Evolutionary conservation across 2,888 invertebrate species (phyloP).

Genomic region (Eupeodes latifasciatus): DNA sequence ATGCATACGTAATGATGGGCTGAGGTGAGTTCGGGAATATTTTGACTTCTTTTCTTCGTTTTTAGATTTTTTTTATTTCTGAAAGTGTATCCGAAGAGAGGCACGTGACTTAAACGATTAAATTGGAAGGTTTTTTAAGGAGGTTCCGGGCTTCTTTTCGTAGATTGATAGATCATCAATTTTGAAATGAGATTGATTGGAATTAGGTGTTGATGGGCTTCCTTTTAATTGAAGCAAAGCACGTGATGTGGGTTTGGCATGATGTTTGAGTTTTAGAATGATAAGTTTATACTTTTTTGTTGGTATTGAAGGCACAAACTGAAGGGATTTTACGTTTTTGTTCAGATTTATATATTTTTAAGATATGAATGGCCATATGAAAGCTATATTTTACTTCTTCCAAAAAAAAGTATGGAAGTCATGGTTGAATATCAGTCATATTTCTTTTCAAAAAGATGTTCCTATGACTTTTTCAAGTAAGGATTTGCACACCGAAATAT

Average conservation of each 20-base stretch:
- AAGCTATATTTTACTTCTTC: too few relatives aligned
- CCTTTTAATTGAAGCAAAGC: constrained; percentile 26
- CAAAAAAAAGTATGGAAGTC: too few relatives aligned
- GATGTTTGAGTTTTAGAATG: background rate
- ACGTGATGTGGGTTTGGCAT: constrained; percentile 20
- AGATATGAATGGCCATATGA: too few relatives aligned
- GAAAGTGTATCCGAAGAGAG: background rate
- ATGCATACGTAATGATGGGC: constrained; percentile 63
- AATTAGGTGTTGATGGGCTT: constrained; percentile 36
- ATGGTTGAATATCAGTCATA: too few relatives aligned
- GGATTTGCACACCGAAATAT: too few relatives aligned
- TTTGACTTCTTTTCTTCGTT: constrained; percentile 15
- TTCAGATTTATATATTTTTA: too few relatives aligned
- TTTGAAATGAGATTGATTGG: constrained; percentile 41
- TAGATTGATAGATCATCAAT: constrained; percentile 39
- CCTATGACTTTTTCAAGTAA: too few relatives aligned
- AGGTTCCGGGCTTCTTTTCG: background rate
- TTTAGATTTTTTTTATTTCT: background rate
- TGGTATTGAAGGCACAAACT: background rate
- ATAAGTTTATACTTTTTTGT: background rate
- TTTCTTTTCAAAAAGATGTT: too few relatives aligned
- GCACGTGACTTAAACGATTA: constrained; percentile 50
- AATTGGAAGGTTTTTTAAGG: constrained; percentile 24
- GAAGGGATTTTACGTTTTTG: too few relatives aligned
- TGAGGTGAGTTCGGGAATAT: constrained; percentile 12